A percentile compares a stretch with the other conserved stretches of the same genome.
phyloP scores from a whole-genome alignment of 2,888 invertebrate genomes.

The Rhimphoctona megacephalus region DNA sequence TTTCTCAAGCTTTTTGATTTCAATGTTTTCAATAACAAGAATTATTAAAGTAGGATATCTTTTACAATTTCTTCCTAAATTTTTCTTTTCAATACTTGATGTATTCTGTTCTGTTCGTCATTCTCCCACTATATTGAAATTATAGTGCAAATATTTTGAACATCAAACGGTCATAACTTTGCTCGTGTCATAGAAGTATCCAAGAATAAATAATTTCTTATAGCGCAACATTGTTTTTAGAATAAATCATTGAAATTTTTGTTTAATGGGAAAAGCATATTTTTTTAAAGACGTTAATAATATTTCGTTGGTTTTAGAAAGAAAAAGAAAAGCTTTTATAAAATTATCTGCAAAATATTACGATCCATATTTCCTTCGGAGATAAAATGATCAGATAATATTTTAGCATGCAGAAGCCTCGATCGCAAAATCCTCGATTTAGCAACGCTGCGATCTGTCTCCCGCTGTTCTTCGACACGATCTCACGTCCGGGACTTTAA shows the following conservation, averaged over 20 bases:
- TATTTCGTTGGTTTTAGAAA: background rate
- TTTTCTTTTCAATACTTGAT: too few species aligned
- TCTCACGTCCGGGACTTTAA: constrained; percentile 56
- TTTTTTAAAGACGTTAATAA: background rate
- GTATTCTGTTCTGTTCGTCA: too few species aligned
- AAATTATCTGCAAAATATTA: background rate
- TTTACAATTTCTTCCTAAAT: too few species aligned
- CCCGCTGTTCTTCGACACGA: constrained; percentile 54
- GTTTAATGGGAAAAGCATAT: background rate
- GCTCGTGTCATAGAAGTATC: too few species aligned
- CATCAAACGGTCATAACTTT: too few species aligned
- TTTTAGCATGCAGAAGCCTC: constrained; percentile 5
- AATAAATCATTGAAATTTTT: background rate
- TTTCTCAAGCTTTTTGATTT: too few species aligned
- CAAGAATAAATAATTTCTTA: background rate
- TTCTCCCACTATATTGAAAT: too few species aligned
- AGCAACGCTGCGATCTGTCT: constrained; percentile 33
- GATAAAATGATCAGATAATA: constrained; percentile 9
- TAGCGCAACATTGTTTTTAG: background rate
- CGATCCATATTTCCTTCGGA: background rate
- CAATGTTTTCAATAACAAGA: too few species aligned
- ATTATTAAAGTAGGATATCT: too few species aligned
- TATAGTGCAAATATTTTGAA: too few species aligned
- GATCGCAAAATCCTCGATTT: constrained; percentile 21
- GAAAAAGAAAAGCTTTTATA: background rate